These are phyloP conservation scores for Neodiprion virginianus DNA, from an alignment of 1,140 invertebrate species.

Conservation along the genomic window DNA sequence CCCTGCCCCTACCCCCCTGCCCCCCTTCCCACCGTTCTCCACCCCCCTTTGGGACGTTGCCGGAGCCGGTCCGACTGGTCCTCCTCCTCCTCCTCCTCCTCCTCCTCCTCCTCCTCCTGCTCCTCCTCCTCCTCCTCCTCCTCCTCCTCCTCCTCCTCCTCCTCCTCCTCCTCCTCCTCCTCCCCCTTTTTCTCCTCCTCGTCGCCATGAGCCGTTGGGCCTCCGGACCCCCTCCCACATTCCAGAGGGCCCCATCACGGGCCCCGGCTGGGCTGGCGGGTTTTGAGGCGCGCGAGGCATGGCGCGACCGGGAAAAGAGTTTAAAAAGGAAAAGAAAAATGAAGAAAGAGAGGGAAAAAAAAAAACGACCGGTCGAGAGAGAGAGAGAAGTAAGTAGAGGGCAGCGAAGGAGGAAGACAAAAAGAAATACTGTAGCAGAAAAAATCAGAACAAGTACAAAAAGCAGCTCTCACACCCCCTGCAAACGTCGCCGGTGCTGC, in stretches of 20 bases:
- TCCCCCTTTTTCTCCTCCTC: conserved; percentile 21
- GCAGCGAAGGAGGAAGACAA: neutral
- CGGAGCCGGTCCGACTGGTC: conserved; percentile 52
- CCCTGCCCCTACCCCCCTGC: conserved; percentile 20
- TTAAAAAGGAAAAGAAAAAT: neutral
- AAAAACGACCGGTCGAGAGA: neutral
- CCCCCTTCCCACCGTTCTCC: neutral
- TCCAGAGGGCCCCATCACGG: conserved; percentile 43
- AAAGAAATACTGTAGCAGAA: conserved; percentile 29
- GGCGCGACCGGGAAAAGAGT: conserved; percentile 42
- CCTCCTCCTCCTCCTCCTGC: conserved; percentile 18
- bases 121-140: conserved; percentile 18
- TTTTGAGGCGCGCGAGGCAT: conserved; percentile 44
- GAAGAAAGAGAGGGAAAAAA: neutral
- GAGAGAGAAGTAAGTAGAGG: neutral
- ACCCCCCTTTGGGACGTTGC: conserved; percentile 25
- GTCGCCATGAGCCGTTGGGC: conserved; percentile 14
- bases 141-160: conserved; percentile 8
- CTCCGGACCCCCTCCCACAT: conserved; percentile 35
- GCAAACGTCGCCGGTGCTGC: conserved; percentile 1
- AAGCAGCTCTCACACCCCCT: conserved; percentile 6
- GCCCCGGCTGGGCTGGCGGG: conserved; percentile 37
- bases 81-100: conserved; percentile 27
- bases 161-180: neutral
- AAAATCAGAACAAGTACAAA: conserved; percentile 45